Conservation (phyloP, 2,113 vertebrate species). For the Oryzias melastigma region DNA sequence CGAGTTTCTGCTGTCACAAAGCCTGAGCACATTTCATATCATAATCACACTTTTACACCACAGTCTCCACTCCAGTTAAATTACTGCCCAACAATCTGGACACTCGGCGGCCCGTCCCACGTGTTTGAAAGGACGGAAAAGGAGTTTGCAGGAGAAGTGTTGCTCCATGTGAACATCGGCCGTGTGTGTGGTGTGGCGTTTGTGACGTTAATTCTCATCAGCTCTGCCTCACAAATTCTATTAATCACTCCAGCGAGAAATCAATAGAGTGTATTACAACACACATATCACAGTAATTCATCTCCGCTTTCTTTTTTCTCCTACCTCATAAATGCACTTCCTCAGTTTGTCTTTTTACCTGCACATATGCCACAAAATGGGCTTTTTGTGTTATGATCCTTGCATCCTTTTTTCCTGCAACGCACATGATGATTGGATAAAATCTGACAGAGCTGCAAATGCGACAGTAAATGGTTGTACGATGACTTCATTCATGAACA, state of each 20-base stretch:
- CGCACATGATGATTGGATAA: too few relatives aligned
- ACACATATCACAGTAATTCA: conserved; percentile 57
- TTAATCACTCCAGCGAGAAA: conserved; percentile 64
- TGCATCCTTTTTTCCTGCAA: too few relatives aligned
- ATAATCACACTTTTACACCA: conserved; percentile 33
- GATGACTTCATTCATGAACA: too few relatives aligned
- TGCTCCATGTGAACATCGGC: conserved; percentile 20
- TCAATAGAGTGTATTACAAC: conserved; percentile 65
- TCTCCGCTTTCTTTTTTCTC: conserved; percentile 29
- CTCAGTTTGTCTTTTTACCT: not conserved
- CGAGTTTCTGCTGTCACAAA: conserved; percentile 43
- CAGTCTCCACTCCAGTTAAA: conserved; percentile 38
- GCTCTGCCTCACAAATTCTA: conserved; percentile 61
- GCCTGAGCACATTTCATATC: conserved; percentile 31
- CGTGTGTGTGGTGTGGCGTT: conserved; percentile 15
- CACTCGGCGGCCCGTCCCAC: conserved; percentile 21
- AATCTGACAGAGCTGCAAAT: too few relatives aligned
- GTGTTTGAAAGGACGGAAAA: conserved; percentile 18
- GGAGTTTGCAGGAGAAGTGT: conserved; percentile 22
- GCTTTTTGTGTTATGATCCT: too few relatives aligned
- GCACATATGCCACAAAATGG: too few relatives aligned
- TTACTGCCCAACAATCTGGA: conserved; percentile 49
- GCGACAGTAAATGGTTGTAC: too few relatives aligned
- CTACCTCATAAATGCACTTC: conserved; percentile 9
- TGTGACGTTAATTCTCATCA: conserved; percentile 59